These are phyloP conservation scores for Cenopis cana DNA, from an alignment of 2,888 invertebrate genomes.

Conservation along the genomic window DNA sequence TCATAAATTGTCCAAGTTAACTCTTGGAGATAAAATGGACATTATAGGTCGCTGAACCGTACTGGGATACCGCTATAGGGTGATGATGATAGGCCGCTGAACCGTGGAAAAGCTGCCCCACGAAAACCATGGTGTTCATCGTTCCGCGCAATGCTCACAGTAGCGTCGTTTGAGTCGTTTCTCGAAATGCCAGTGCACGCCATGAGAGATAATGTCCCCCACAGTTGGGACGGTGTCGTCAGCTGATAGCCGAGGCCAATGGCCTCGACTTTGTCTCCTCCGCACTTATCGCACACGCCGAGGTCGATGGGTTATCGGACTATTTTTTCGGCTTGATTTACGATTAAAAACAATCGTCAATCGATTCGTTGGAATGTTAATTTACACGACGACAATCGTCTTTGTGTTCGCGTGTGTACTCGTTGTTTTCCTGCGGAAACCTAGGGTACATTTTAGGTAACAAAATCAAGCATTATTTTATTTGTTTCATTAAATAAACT, in stretches of 20 bases:
- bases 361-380: constrained; percentile 25
- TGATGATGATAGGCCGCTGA: too few species aligned
- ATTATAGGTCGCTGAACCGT: neutral
- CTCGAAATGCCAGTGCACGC: constrained; percentile 61
- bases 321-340: constrained; percentile 62
- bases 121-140: neutral
- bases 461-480: neutral
- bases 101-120: neutral
- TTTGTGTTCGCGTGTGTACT: constrained; percentile 5
- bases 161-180: too few species aligned
- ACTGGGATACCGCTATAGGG: too few species aligned
- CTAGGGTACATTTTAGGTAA: neutral
- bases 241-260: constrained; percentile 81
- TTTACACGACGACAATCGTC: neutral
- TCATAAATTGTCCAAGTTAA: too few species aligned
- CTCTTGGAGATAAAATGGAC: neutral
- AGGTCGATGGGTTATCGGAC: constrained; percentile 77
- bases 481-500: neutral
- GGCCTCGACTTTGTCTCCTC: constrained; percentile 80
- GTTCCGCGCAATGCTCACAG: constrained; percentile 10
- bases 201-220: constrained; percentile 75
- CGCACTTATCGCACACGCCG: constrained; percentile 69
- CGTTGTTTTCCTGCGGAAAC: neutral
- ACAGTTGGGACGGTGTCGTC: constrained; percentile 77
- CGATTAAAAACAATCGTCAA: constrained; percentile 46